Evolutionary conservation across 2,888 invertebrate genomes (phyloP).

Genomic region (Leptarthrus brevirostris): DNA sequence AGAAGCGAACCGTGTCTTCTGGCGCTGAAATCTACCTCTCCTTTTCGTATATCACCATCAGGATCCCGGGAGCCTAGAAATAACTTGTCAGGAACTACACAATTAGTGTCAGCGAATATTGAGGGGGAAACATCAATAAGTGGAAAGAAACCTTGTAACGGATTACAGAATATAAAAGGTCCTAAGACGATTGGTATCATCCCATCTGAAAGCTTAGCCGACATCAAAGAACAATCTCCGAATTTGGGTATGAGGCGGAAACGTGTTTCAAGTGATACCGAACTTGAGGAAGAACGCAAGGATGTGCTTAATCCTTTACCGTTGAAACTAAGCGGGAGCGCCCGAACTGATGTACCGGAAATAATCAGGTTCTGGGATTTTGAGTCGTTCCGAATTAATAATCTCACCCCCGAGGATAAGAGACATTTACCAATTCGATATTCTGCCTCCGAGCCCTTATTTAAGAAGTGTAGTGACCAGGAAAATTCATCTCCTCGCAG

Average conservation of each 20-base stretch:
- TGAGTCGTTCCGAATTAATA: conserved; percentile 61
- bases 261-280: conserved; percentile 62
- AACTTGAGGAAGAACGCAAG: conserved; percentile 68
- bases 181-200: no score
- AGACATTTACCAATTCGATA: conserved; percentile 51
- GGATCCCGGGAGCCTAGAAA: no score
- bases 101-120: no score
- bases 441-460: conserved; percentile 18
- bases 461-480: conserved; percentile 54
- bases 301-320: conserved; percentile 66
- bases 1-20: conserved; percentile 50
- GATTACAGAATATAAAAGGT: no score
- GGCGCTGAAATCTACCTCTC: conserved; percentile 45
- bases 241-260: neutral
- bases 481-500: neutral
- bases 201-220: neutral
- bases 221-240: neutral
- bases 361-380: conserved; percentile 62
- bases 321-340: conserved; percentile 53
- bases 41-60: no score
- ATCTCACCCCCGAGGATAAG: conserved; percentile 59
- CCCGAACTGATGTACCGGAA: conserved; percentile 63
- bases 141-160: no score
- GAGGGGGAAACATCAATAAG: no score
- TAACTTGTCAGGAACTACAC: no score